Evolutionary conservation across 2,113 vertebrate species (phyloP).

Genomic region (Axis porcinus): DNA sequence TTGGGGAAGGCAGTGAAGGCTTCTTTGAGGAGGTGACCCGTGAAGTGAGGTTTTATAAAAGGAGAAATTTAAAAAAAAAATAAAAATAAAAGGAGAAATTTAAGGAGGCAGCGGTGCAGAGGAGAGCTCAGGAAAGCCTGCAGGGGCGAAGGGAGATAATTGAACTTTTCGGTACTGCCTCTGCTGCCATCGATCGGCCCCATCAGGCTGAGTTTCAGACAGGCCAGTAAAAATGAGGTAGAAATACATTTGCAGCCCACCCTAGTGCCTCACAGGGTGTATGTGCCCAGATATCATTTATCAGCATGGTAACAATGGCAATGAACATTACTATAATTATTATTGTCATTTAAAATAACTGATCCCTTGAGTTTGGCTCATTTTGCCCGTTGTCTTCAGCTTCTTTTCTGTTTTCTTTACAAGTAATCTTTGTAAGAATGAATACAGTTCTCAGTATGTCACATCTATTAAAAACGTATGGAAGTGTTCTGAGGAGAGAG

Average conservation of each 20-base stretch:
- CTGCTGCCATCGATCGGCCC: neutral
- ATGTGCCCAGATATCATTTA: neutral
- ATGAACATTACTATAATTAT: no score
- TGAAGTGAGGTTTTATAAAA: neutral
- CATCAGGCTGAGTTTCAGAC: neutral
- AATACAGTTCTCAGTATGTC: no score
- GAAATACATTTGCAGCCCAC: neutral
- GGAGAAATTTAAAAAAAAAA: neutral
- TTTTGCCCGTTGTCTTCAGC: neutral
- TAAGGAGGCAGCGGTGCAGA: neutral
- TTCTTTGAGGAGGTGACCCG: neutral
- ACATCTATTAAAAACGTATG: no score
- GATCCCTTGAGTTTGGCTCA: neutral
- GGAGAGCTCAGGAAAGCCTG: neutral
- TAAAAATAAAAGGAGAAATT: neutral
- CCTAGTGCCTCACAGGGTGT: neutral
- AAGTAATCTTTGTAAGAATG: neutral
- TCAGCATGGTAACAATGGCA: neutral
- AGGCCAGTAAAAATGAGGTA: neutral
- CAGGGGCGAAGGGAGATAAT: fast-evolving
- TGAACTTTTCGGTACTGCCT: neutral
- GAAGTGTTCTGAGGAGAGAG: neutral
- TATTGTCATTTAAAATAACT: neutral
- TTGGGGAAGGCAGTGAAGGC: neutral
- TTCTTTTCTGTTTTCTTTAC: neutral